A percentile compares a stretch with the other conserved stretches of the same genome.
These are phyloP conservation scores for Drosophila santomea DNA, from an alignment of 1,140 invertebrate species.

Conservation along the genomic window DNA sequence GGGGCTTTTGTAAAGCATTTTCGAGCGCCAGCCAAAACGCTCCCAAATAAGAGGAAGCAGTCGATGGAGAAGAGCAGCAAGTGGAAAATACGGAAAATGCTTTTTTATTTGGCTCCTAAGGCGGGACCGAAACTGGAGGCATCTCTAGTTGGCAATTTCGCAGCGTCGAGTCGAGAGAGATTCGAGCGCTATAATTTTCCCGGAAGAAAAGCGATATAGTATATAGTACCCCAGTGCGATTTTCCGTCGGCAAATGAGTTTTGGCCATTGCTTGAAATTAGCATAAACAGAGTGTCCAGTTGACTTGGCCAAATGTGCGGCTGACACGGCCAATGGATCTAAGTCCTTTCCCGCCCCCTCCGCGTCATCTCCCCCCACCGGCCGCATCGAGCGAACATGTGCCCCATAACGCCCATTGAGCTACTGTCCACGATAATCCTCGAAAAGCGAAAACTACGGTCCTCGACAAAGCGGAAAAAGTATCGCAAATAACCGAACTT, in stretches of 20 bases:
- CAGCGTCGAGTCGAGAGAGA: constrained; percentile 58
- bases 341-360: constrained; percentile 31
- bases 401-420: constrained; percentile 70
- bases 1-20: constrained; percentile 47
- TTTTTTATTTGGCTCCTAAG: constrained; percentile 51
- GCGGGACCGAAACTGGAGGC: constrained; percentile 40
- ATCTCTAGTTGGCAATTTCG: constrained; percentile 56
- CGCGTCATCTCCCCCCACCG: constrained; percentile 27
- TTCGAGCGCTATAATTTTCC: constrained; percentile 42
- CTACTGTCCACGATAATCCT: constrained; percentile 75
- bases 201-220: constrained; percentile 30
- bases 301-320: constrained; percentile 37
- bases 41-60: constrained; percentile 41
- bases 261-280: constrained; percentile 2
- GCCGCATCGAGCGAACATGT: constrained; percentile 71
- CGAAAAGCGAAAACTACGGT: constrained; percentile 76
- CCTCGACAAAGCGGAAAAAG: constrained; percentile 80
- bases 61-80: constrained; percentile 26
- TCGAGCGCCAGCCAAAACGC: constrained; percentile 47
- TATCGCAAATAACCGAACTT: constrained; percentile 62
- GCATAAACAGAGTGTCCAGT: constrained; percentile 12
- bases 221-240: not conserved
- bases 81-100: constrained; percentile 25
- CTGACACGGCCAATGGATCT: constrained; percentile 49
- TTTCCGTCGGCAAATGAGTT: constrained; percentile 50